Conservation (phyloP, 2,888 invertebrate genomes). For the Rutpela maculata region DNA sequence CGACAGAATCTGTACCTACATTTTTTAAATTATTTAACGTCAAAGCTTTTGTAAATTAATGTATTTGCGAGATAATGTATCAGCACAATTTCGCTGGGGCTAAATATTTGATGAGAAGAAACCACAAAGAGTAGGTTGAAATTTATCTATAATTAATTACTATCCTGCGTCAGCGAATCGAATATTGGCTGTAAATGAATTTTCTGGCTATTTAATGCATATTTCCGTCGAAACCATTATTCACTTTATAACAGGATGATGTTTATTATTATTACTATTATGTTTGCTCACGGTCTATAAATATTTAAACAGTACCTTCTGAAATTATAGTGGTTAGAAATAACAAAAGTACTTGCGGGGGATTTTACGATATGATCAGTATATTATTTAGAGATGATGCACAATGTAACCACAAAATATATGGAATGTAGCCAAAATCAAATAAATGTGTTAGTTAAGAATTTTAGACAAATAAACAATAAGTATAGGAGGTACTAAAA, state of each 20-base stretch:
- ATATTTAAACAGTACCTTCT: neutral
- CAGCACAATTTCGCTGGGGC: neutral
- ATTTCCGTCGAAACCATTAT: neutral
- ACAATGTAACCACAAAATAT: neutral
- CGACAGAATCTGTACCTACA: neutral
- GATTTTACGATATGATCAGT: constrained; percentile 2
- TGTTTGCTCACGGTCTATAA: neutral
- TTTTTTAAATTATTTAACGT: neutral
- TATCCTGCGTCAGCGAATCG: neutral
- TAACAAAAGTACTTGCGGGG: neutral
- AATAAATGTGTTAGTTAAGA: neutral
- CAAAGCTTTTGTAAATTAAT: neutral
- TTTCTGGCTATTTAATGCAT: neutral
- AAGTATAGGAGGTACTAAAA: neutral
- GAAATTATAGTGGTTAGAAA: neutral
- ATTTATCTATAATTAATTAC: neutral
- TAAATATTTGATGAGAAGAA: neutral
- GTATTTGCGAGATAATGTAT: neutral
- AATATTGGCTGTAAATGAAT: neutral
- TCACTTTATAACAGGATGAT: neutral
- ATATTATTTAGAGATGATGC: neutral
- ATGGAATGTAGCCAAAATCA: neutral
- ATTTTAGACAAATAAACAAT: neutral
- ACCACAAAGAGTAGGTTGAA: neutral
- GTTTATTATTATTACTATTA: neutral